Evolutionary conservation across 2,888 invertebrate genomes (phyloP).

Genomic region (Tortricodes alternella): DNA sequence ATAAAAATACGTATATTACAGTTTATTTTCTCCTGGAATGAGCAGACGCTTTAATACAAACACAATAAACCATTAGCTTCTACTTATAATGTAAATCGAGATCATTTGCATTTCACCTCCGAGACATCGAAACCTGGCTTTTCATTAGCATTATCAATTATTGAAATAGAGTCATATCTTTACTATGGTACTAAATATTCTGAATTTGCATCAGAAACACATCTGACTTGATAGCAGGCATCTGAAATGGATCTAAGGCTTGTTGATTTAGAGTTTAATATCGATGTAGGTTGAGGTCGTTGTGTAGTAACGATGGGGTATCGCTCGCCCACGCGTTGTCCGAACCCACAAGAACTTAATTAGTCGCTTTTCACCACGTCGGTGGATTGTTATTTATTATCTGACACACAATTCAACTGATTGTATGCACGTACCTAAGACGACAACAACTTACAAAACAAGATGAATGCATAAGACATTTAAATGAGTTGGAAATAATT

Average conservation of each 20-base stretch:
- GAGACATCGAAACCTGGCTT: conserved; percentile 38
- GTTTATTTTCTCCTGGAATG: neutral
- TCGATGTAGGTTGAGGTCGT: conserved; percentile 24
- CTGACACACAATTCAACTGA: conserved; percentile 64
- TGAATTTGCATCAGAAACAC: conserved; percentile 60
- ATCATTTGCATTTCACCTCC: conserved; percentile 24
- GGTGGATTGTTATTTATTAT: conserved; percentile 69
- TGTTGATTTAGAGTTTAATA: conserved; percentile 42
- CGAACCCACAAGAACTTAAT: conserved; percentile 76
- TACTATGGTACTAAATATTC: conserved; percentile 55
- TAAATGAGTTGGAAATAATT: conserved; percentile 34
- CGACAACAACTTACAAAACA: conserved; percentile 54
- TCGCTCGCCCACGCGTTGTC: conserved; percentile 62
- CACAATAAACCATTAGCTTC: conserved; percentile 20
- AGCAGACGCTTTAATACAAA: conserved; percentile 3
- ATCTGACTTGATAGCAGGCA: conserved; percentile 31
- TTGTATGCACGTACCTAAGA: conserved; percentile 58
- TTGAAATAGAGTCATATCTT: conserved; percentile 57
- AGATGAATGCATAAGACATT: conserved; percentile 48
- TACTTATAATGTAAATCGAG: conserved; percentile 22
- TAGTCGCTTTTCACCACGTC: conserved; percentile 70
- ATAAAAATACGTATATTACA: neutral
- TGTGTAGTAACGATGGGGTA: conserved; percentile 41
- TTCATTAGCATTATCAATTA: conserved; percentile 72
- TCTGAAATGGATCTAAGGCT: conserved; percentile 35